Evolutionary conservation across 2,113 vertebrate species (phyloP).

Genomic region (Empidonax alnorum): DNA sequence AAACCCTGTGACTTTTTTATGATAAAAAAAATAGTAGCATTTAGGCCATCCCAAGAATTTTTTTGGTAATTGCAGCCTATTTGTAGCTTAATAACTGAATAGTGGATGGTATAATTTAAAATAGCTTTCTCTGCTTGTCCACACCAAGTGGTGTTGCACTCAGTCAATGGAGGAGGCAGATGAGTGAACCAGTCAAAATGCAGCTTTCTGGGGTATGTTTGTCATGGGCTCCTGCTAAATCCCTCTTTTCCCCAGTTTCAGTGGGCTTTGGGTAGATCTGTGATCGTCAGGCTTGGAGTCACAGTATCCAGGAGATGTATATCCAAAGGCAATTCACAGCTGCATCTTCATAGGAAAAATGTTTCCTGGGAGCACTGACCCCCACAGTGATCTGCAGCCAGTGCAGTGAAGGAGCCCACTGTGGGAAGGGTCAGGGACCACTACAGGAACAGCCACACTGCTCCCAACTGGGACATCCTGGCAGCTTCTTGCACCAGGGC

Average conservation of each 20-base stretch:
- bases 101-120: not conserved
- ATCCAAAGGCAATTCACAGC: not conserved
- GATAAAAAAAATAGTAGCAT: not conserved
- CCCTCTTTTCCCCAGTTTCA: not conserved
- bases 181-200: not conserved
- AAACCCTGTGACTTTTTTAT: not conserved
- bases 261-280: not conserved
- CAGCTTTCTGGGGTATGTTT: not conserved
- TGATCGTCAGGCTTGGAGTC: not conserved
- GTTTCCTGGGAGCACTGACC: not conserved
- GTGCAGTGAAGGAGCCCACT: not conserved
- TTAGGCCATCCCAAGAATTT: not conserved
- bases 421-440: not conserved
- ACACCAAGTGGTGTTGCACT: not conserved
- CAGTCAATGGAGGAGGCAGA: not conserved
- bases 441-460: not conserved
- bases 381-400: not conserved
- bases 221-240: not conserved
- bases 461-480: not conserved
- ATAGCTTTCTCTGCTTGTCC: not conserved
- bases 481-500: not conserved
- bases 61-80: not conserved
- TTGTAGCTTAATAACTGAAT: not conserved
- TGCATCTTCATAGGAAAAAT: not conserved
- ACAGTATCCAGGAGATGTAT: not conserved